A percentile compares a stretch with the other conserved stretches of the same genome.
Conservation (phyloP, 2,888 invertebrate species). For the Habroteleia sp. region DNA sequence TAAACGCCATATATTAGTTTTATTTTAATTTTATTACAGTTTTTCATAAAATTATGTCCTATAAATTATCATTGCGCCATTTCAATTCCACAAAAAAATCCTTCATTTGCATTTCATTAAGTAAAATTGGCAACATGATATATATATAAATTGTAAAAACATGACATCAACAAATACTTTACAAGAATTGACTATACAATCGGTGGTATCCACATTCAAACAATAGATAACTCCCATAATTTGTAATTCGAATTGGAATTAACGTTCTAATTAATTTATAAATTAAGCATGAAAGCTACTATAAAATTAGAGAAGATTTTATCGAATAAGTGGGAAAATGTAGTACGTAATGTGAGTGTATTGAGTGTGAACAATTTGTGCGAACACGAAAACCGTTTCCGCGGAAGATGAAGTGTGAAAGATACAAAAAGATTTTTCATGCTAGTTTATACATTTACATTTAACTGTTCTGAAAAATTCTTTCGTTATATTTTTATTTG, state of each 20-base stretch:
- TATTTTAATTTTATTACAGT: too few species aligned
- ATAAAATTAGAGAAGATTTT: constrained; percentile 3
- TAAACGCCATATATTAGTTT: too few species aligned
- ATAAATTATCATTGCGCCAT: too few species aligned
- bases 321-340: constrained; percentile 6
- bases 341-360: constrained; percentile 2
- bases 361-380: constrained; percentile 14
- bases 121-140: constrained; percentile 2
- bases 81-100: constrained; percentile 1
- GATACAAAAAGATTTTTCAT: constrained; percentile 6
- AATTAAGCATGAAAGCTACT: constrained; percentile 16
- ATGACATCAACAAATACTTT: too few species aligned
- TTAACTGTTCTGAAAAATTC: too few species aligned
- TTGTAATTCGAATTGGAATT: constrained; percentile 27
- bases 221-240: constrained; percentile 4
- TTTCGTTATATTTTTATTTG: too few species aligned
- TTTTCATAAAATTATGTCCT: too few species aligned
- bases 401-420: background rate
- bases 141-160: too few species aligned
- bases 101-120: constrained; percentile 25
- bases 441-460: too few species aligned
- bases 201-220: constrained; percentile 17
- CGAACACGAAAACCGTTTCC: constrained; percentile 17
- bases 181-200: constrained; percentile 5
- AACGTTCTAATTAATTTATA: constrained; percentile 24